phyloP scores from a whole-genome alignment of 2,888 invertebrate species.

The Drosophila mulleri region DNA sequence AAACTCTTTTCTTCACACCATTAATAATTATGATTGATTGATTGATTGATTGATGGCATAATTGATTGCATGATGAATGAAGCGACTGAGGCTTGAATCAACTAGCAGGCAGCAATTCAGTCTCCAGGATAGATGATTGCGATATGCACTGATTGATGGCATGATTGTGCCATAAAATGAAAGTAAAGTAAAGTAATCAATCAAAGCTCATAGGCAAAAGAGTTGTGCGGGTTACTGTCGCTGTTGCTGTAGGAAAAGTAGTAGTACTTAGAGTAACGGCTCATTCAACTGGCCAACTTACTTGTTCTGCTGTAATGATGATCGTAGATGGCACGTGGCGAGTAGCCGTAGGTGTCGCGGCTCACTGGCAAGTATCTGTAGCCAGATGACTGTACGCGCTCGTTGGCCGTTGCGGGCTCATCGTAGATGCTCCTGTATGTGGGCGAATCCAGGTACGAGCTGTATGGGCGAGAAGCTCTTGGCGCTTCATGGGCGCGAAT shows the following conservation, averaged over 20 bases:
- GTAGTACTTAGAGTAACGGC: conserved; percentile 3
- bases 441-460: conserved; percentile 90
- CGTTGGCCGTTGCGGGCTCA: conserved; percentile 92
- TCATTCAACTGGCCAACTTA: conserved; percentile 86
- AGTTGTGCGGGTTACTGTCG: conserved; percentile 52
- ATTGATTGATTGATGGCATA: conserved; percentile 15
- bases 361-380: conserved; percentile 96
- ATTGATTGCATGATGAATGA: not conserved
- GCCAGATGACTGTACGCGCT: conserved; percentile 94
- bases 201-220: conserved; percentile 27
- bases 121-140: conserved; percentile 13
- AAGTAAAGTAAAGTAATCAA: conserved; percentile 21
- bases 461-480: conserved; percentile 88
- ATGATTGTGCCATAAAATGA: conserved; percentile 33
- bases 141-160: conserved; percentile 35
- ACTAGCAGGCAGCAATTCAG: not conserved
- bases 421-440: conserved; percentile 95
- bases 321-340: conserved; percentile 94
- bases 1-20: not conserved
- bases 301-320: conserved; percentile 95
- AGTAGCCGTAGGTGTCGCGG: conserved; percentile 95
- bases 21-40: conserved; percentile 10
- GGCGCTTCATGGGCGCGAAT: conserved; percentile 95
- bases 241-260: conserved; percentile 52
- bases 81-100: not conserved